Conservation (phyloP, 2,113 vertebrate species). For the Xiphophorus couchianus region DNA sequence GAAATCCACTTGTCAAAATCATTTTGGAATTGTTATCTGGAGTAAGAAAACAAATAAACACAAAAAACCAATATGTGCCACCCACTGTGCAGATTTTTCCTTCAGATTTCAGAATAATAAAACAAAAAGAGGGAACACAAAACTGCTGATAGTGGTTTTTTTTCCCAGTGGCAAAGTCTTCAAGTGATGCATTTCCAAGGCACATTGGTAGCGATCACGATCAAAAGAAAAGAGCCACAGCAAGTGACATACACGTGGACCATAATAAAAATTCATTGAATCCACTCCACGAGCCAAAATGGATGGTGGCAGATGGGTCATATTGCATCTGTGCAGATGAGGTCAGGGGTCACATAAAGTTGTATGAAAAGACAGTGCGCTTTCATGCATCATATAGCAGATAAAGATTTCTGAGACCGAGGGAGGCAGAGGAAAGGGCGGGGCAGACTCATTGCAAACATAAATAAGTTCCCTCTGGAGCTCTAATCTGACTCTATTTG, state of each 20-base stretch:
- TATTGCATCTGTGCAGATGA: constrained; percentile 88
- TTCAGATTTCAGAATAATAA: constrained; percentile 20
- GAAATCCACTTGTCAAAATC: constrained; percentile 51
- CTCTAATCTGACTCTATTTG: constrained; percentile 20
- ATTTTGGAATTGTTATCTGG: constrained; percentile 44
- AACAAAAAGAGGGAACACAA: constrained; percentile 18
- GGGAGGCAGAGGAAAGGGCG: constrained; percentile 46
- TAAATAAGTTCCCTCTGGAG: constrained; percentile 25
- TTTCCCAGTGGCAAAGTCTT: constrained; percentile 18
- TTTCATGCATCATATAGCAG: constrained; percentile 98
- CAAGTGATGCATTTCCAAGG: constrained; percentile 53
- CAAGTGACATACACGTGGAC: constrained; percentile 59
- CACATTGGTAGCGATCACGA: constrained; percentile 57
- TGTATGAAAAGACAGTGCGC: constrained; percentile 91
- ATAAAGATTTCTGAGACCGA: constrained; percentile 87
- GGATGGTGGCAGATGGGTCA: constrained; percentile 94
- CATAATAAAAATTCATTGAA: constrained; percentile 99
- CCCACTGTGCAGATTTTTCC: constrained; percentile 37
- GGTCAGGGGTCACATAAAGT: constrained; percentile 89
- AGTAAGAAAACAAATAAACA: constrained; percentile 47
- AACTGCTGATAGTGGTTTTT: background rate
- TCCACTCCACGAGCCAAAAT: constrained; percentile 92
- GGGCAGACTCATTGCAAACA: constrained; percentile 28
- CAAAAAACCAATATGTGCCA: constrained; percentile 36
- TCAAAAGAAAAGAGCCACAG: constrained; percentile 59